Conservation (phyloP, 2,113 vertebrate species). For the Pelusios castaneus region DNA sequence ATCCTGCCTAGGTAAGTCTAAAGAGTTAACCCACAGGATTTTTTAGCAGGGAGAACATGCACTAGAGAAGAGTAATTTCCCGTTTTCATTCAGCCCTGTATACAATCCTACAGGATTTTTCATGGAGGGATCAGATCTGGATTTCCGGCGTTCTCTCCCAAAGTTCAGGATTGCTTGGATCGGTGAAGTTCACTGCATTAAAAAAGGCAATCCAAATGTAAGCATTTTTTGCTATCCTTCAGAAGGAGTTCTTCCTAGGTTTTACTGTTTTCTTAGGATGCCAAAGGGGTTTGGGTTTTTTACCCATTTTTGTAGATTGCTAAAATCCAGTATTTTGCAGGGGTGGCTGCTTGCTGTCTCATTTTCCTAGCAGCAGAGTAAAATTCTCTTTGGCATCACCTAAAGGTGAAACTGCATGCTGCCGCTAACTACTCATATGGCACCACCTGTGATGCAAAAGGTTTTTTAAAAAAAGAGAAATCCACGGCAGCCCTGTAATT, state of each 20-base stretch:
- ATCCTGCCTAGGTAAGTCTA: constrained; percentile 8
- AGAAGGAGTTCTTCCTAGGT: background rate
- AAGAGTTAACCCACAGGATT: background rate
- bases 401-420: background rate
- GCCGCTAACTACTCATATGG: constrained; percentile 16
- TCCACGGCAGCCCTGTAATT: constrained; percentile 13
- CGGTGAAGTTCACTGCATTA: background rate
- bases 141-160: background rate
- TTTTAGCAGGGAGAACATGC: background rate
- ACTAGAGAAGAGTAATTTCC: background rate
- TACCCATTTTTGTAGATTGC: background rate
- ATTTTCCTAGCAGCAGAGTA: background rate
- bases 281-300: background rate
- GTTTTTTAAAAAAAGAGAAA: background rate
- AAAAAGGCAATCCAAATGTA: background rate
- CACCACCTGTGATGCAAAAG: background rate
- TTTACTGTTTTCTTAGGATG: background rate
- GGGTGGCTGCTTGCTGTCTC: background rate
- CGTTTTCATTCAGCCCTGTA: background rate
- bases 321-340: background rate
- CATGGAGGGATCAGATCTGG: background rate
- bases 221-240: background rate
- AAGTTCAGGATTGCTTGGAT: background rate
- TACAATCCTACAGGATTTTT: background rate
- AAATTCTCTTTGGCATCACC: background rate